phyloP scores from a whole-genome alignment of 2,113 vertebrate species.

The Pyrgilauda ruficollis region DNA sequence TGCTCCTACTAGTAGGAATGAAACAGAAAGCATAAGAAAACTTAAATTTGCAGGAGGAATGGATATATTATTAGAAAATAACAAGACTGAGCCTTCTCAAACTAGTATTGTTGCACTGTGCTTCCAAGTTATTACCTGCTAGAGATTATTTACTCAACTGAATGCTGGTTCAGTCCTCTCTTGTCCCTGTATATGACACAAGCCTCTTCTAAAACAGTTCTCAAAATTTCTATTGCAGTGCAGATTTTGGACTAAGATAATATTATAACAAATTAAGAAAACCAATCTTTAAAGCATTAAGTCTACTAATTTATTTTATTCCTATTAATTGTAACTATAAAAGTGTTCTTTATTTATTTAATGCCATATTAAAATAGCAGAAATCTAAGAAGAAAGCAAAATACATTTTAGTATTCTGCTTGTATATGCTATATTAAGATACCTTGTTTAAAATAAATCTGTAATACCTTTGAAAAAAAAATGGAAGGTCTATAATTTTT shows the following conservation, averaged over 20 bases:
- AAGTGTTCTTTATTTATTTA: neutral
- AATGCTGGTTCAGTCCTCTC: neutral
- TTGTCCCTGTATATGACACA: neutral
- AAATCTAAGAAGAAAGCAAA: neutral
- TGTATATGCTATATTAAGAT: neutral
- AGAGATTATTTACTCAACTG: neutral
- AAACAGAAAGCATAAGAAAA: neutral
- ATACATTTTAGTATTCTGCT: neutral
- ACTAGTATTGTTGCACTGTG: neutral
- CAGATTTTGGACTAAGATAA: neutral
- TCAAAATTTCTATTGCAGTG: neutral
- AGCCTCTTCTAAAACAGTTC: neutral
- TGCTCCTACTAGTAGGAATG: neutral
- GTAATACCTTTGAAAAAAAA: neutral
- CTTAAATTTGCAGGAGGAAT: neutral
- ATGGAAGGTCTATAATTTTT: neutral
- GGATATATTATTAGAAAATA: neutral
- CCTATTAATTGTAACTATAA: neutral
- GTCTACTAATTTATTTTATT: neutral
- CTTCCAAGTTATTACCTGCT: neutral
- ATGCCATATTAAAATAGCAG: slow-evolving; percentile 1
- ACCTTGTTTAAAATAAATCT: slow-evolving; percentile 11
- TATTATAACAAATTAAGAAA: neutral
- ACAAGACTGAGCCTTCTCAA: neutral
- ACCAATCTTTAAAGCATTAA: neutral